Conservation (phyloP, 1,140 invertebrate species). For the Bombus polaris region DNA sequence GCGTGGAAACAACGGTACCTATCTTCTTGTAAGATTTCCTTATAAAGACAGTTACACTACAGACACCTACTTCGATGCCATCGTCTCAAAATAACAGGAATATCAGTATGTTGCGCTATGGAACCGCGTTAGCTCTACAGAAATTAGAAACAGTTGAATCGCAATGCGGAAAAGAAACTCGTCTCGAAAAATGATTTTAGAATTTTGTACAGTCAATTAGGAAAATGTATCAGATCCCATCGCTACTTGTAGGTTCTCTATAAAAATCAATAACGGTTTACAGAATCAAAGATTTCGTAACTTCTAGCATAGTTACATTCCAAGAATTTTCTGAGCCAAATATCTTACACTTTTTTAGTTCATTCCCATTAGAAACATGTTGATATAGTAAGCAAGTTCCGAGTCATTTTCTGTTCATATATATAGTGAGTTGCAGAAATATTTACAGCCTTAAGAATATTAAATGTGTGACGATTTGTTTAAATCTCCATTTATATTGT, state of each 20-base stretch:
- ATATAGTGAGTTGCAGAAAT: neutral
- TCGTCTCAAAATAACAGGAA: slow-evolving; percentile 36
- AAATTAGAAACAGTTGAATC: neutral
- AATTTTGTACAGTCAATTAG: neutral
- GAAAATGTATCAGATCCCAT: neutral
- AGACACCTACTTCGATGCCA: slow-evolving; percentile 4
- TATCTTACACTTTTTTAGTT: no score
- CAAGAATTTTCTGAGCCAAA: no score
- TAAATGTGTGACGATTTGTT: neutral
- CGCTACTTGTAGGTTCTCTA: no score
- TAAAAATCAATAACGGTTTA: no score
- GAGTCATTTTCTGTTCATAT: no score
- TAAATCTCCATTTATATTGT: neutral
- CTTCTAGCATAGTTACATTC: no score
- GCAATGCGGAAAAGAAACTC: slow-evolving; percentile 8
- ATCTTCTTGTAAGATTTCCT: slow-evolving; percentile 45
- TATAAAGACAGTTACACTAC: slow-evolving; percentile 43
- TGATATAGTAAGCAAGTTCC: no score
- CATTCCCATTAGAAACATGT: no score
- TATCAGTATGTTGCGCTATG: slow-evolving; percentile 20
- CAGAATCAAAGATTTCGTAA: no score
- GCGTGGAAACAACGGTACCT: slow-evolving; percentile 64
- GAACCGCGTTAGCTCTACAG: no score
- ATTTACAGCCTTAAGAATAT: neutral
- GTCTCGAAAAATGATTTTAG: neutral